phyloP scores from a whole-genome alignment of 2,113 vertebrate species.

The Oostethus manadensis region DNA sequence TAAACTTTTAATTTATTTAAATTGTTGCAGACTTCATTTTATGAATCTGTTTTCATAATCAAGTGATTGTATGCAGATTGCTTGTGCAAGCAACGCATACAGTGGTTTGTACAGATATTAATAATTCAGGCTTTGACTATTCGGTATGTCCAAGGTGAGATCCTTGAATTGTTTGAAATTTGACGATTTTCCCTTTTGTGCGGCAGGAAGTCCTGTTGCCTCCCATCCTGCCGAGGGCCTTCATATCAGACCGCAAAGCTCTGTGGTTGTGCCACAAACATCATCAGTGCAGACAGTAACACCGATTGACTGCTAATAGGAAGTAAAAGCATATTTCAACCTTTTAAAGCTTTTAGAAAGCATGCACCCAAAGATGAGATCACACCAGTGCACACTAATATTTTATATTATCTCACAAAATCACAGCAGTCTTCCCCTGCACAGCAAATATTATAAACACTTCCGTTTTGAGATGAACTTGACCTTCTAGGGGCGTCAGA shows the following conservation, averaged over 20 bases:
- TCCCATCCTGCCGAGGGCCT: constrained; percentile 11
- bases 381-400: neutral
- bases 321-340: neutral
- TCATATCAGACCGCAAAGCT: neutral
- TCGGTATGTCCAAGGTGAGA: neutral
- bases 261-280: neutral
- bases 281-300: neutral
- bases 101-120: too few relatives aligned
- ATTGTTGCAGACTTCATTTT: too few relatives aligned
- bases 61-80: too few relatives aligned
- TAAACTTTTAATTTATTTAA: too few relatives aligned
- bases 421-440: too few relatives aligned
- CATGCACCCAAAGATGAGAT: neutral
- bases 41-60: too few relatives aligned
- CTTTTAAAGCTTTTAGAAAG: neutral
- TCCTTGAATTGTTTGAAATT: constrained; percentile 1
- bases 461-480: too few relatives aligned
- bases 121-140: neutral
- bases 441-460: too few relatives aligned
- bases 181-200: neutral
- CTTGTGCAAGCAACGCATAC: too few relatives aligned
- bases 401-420: too few relatives aligned
- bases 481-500: too few relatives aligned
- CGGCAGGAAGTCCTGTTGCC: constrained; percentile 21
- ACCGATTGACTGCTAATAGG: neutral